phyloP scores from a whole-genome alignment of 2,113 vertebrate genomes.

The Microtus ochrogaster region DNA sequence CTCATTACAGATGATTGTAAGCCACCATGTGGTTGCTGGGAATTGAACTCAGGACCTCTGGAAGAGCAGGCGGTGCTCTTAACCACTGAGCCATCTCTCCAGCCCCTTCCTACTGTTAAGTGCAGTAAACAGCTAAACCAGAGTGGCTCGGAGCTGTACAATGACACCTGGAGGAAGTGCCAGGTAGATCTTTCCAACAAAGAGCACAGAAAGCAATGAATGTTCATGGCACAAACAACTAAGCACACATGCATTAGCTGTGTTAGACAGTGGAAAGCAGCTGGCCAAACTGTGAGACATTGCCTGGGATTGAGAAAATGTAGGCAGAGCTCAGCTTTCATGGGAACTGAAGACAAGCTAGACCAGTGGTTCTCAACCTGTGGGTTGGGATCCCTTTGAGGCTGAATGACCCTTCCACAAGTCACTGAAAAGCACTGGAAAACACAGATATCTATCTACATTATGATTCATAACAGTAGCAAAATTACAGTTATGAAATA shows the following conservation, averaged over 20 bases:
- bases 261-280: neutral
- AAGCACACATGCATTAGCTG: neutral
- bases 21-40: no score
- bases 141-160: neutral
- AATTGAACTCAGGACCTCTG: no score
- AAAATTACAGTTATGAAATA: neutral
- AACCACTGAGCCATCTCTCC: no score
- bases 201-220: conserved; percentile 33
- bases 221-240: neutral
- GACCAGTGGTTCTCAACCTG: neutral
- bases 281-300: neutral
- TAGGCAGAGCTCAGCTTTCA: neutral
- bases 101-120: neutral
- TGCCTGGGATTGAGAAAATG: neutral
- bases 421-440: neutral
- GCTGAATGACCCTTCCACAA: neutral
- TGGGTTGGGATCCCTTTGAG: neutral
- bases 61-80: no score
- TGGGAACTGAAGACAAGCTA: neutral
- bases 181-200: neutral
- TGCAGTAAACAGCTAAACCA: neutral
- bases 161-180: neutral
- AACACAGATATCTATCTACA: neutral
- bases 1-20: no score
- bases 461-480: neutral